These are phyloP conservation scores for Lateolabrax maculatus DNA, from an alignment of 2,797 vertebrate species.

Conservation along the genomic window DNA sequence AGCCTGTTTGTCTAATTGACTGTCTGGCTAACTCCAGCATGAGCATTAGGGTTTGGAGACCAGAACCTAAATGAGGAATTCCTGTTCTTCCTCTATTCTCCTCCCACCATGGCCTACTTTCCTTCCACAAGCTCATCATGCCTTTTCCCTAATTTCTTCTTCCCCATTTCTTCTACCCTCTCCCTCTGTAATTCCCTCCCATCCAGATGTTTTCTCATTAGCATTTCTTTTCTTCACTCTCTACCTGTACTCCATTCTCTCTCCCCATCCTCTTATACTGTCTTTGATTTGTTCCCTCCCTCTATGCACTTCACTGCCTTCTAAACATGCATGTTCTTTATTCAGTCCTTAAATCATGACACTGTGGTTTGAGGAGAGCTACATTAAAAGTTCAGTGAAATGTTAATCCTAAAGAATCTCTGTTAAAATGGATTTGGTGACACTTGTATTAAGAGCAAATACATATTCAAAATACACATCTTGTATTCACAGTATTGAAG, in stretches of 20 bases:
- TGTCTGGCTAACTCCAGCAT: conserved; percentile 5
- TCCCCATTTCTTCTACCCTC: not conserved
- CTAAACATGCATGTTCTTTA: not conserved
- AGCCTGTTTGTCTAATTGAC: conserved; percentile 18
- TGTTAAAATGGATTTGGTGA: not conserved
- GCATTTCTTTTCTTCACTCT: not conserved
- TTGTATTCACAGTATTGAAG: not conserved
- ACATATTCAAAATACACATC: not conserved
- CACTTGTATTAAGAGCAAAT: not conserved
- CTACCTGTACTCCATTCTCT: not conserved
- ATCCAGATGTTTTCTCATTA: conserved; percentile 27
- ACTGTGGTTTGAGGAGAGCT: not conserved
- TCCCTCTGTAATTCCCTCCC: conserved; percentile 22
- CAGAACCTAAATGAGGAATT: conserved; percentile 41
- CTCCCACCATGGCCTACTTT: conserved; percentile 52
- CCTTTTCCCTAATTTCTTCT: conserved; percentile 34
- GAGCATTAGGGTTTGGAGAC: conserved; percentile 16
- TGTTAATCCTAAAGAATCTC: not conserved
- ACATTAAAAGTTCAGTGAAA: not conserved
- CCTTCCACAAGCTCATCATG: conserved; percentile 38
- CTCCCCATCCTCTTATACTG: not conserved
- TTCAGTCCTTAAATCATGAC: not conserved
- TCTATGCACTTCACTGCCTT: not conserved
- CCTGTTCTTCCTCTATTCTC: conserved; percentile 29
- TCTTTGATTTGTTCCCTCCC: not conserved